Base-by-base conservation (phyloP, 2,113 vertebrate genomes). In the Bambusicola thoracicus region DNA sequence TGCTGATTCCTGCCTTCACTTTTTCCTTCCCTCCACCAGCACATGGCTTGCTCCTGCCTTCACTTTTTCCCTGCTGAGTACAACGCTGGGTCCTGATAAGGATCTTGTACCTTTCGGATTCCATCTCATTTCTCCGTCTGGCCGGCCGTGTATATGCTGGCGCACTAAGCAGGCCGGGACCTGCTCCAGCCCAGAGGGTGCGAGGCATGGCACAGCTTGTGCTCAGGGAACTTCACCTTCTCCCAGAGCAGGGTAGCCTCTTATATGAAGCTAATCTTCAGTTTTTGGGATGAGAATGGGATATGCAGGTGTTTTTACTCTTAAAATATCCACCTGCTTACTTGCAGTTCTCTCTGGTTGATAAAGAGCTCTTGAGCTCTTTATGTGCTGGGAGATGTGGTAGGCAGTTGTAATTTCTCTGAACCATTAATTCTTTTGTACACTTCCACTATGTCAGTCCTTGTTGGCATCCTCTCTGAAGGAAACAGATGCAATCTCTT, bases 401-500 rank as follows among this genome's bases (percentile, higher is more conserved):
- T 53, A 73, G 46, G 8, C 41, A 72, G 41, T 38, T 6, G 5
- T 56, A 72, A 68, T 30, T 79, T 69, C 83, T 79, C 32, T 72
- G 75, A 58, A 89, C 16, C n/a, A 89, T 85, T 69, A 79, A 69
- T 55, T 69, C 55, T 94, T 94, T 59, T 49, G 79, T 51, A 49
- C 0, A 0, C 44, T 92, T 81, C 53, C 85, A 90, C 53, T 72
- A 12, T 59, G 65, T 92, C 78, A 55, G 40, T 90, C 78, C 81
- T 77, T 95, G 84, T 92, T 92, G 90, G 78, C 81, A 80, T 48
- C 77, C n/a, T 41, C 59, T 92, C 72, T 59, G 24, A 88, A 96
- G 89, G 90, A 92, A 95, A 63, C 46, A 89, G 86, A 89, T 66
- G 44, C 59, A 81, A 93, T 95, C 95, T 96, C 67, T 73, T 72